Evolutionary conservation across 2,113 vertebrate genomes (phyloP).

Genomic region (Clarias macrocephalus): DNA sequence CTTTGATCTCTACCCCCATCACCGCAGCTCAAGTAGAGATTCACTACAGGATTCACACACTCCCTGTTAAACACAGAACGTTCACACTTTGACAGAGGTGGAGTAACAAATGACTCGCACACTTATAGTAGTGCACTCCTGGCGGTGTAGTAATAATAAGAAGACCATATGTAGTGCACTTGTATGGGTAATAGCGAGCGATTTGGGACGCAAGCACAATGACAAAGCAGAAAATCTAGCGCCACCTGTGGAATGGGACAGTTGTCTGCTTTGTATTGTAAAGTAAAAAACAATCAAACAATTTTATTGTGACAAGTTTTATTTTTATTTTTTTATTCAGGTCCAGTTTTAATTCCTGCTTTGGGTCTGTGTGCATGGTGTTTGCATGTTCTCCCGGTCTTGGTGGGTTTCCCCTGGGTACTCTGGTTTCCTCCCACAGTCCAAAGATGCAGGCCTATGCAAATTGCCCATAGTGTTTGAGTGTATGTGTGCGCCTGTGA

Average conservation of each 20-base stretch:
- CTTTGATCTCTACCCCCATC: constrained; percentile 65
- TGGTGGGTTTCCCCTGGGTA: too few species aligned
- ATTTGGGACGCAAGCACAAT: constrained; percentile 1
- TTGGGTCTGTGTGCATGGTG: too few species aligned
- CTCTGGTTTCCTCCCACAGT: too few species aligned
- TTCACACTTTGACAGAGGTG: not conserved
- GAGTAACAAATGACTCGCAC: not conserved
- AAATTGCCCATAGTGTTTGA: too few species aligned
- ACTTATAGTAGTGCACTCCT: not conserved
- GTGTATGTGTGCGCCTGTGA: too few species aligned
- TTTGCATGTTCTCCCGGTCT: too few species aligned
- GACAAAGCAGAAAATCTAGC: not conserved
- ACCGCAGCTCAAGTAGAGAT: too few species aligned
- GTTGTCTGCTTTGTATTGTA: not conserved
- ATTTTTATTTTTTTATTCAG: too few species aligned
- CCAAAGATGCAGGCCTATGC: too few species aligned
- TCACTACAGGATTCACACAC: not conserved
- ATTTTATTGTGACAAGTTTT: too few species aligned
- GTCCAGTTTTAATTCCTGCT: too few species aligned
- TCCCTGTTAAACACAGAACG: too few species aligned
- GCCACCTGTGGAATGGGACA: not conserved
- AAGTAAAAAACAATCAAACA: not conserved
- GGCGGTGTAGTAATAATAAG: not conserved
- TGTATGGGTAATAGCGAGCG: not conserved
- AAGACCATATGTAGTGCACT: not conserved